These are phyloP conservation scores for Macrobrachium nipponense DNA, from an alignment of 1,140 invertebrate species.

Conservation along the genomic window DNA sequence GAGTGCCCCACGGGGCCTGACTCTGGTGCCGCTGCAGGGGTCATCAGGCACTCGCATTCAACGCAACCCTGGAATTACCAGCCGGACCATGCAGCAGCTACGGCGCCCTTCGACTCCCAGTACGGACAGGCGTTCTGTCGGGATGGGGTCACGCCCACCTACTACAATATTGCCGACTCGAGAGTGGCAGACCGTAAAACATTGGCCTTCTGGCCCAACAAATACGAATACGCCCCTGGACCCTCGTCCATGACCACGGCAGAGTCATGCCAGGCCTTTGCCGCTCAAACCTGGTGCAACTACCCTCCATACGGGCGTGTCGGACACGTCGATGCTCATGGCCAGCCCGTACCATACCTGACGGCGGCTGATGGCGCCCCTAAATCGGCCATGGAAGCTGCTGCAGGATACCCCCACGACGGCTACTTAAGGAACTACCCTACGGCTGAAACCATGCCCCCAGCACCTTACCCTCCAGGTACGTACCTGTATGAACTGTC, in stretches of 20 bases:
- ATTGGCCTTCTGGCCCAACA: slow-evolving; percentile 79
- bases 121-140: slow-evolving; percentile 73
- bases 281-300: slow-evolving; percentile 78
- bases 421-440: slow-evolving; percentile 82
- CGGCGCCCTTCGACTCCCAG: slow-evolving; percentile 71
- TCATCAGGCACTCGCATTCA: slow-evolving; percentile 80
- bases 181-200: slow-evolving; percentile 67
- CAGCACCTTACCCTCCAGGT: slow-evolving; percentile 84
- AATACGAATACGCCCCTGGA: slow-evolving; percentile 69
- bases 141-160: slow-evolving; percentile 74
- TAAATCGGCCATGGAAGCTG: slow-evolving; percentile 76
- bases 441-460: slow-evolving; percentile 79
- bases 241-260: slow-evolving; percentile 71
- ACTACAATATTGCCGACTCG: slow-evolving; percentile 77
- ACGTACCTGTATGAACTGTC: slow-evolving; percentile 69
- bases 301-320: slow-evolving; percentile 73
- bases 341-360: slow-evolving; percentile 67
- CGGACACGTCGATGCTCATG: slow-evolving; percentile 67
- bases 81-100: slow-evolving; percentile 69
- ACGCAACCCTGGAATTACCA: slow-evolving; percentile 78
- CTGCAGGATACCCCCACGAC: slow-evolving; percentile 78
- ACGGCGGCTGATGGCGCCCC: slow-evolving; percentile 71
- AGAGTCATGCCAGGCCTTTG: slow-evolving; percentile 78
- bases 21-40: slow-evolving; percentile 73
- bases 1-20: slow-evolving; percentile 73